Conservation (phyloP, 2,797 vertebrate species). For the Protonibea diacanthus region DNA sequence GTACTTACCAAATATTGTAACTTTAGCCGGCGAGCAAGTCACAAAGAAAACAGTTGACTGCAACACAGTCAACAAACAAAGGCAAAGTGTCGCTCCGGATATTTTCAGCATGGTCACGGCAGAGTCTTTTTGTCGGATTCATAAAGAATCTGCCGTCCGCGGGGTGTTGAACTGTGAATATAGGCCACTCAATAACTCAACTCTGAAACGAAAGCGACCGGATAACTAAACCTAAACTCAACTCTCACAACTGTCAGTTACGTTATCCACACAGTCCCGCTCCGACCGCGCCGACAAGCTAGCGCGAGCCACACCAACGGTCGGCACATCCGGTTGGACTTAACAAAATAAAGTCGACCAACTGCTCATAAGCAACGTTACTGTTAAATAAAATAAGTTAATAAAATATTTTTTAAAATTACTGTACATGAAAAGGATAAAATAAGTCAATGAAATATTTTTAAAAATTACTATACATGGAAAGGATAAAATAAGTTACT, state of each 20-base stretch:
- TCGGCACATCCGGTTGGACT: slow-evolving; percentile 21
- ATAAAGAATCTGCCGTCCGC: slow-evolving; percentile 32
- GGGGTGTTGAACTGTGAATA: not conserved
- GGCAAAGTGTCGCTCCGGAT: slow-evolving; percentile 60
- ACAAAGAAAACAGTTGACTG: slow-evolving; percentile 48
- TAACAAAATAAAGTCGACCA: slow-evolving; percentile 6
- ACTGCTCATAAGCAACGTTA: too few species aligned
- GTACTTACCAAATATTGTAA: slow-evolving; percentile 69
- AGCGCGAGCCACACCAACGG: accelerated
- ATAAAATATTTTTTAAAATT: not conserved
- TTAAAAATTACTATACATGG: not conserved
- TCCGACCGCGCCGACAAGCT: not conserved
- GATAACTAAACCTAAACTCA: not conserved
- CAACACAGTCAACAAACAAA: slow-evolving; percentile 70
- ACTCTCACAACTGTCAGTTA: slow-evolving; percentile 47
- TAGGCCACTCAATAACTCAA: not conserved
- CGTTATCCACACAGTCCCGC: not conserved
- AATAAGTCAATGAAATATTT: not conserved
- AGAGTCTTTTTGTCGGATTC: slow-evolving; percentile 26
- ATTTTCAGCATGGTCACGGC: slow-evolving; percentile 64
- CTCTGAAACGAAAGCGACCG: slow-evolving; percentile 42
- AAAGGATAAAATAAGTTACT: too few species aligned
- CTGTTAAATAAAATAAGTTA: too few species aligned
- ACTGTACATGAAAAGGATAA: too few species aligned
- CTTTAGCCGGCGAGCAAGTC: slow-evolving; percentile 44